These are phyloP conservation scores for Minunthozetes semirufus DNA, from an alignment of 2,888 invertebrate genomes.

Conservation along the genomic window DNA sequence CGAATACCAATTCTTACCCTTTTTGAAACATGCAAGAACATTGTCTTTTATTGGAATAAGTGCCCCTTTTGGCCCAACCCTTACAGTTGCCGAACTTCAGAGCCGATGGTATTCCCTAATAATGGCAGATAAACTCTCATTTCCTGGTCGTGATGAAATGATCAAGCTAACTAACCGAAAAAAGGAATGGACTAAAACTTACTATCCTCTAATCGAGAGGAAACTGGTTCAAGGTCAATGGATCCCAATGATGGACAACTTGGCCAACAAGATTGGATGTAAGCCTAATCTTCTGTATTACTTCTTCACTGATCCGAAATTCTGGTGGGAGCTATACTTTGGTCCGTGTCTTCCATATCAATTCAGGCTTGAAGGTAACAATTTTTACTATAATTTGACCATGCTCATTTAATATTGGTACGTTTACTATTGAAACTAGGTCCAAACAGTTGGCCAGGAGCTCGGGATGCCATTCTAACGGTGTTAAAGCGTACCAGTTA, in stretches of 20 bases:
- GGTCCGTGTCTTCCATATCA: constrained; percentile 49
- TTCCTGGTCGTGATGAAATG: constrained; percentile 46
- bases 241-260: constrained; percentile 50
- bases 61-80: constrained; percentile 51
- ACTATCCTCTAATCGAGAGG: constrained; percentile 38
- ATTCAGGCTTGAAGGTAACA: constrained; percentile 44
- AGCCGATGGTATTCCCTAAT: constrained; percentile 49
- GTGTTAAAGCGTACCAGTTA: too few relatives aligned
- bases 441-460: too few relatives aligned
- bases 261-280: constrained; percentile 48
- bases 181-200: constrained; percentile 44
- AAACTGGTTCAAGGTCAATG: constrained; percentile 41
- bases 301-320: constrained; percentile 44
- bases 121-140: constrained; percentile 45
- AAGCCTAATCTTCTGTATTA: constrained; percentile 48
- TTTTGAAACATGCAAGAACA: constrained; percentile 45
- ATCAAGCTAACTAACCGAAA: constrained; percentile 45
- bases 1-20: constrained; percentile 49
- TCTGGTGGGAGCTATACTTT: constrained; percentile 45
- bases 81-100: constrained; percentile 52
- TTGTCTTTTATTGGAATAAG: constrained; percentile 51
- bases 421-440: too few relatives aligned
- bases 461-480: too few relatives aligned
- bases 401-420: too few relatives aligned
- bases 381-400: too few relatives aligned